phyloP scores from a whole-genome alignment of 2,797 vertebrate genomes.

The Silurus aristotelis region DNA sequence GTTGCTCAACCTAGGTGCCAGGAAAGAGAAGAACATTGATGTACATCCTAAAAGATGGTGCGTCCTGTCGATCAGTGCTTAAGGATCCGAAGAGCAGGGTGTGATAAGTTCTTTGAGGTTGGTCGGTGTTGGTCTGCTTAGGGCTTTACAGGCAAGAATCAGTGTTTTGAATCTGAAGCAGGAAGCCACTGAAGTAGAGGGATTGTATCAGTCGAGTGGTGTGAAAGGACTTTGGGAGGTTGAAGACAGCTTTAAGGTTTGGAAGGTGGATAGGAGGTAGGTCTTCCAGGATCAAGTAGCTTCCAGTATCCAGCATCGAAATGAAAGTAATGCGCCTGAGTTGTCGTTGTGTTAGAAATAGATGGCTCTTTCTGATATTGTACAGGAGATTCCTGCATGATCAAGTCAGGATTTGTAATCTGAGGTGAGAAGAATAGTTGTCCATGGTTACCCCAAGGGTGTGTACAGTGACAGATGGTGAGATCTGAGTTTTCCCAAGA shows the following conservation, averaged over 20 bases:
- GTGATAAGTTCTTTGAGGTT: background rate
- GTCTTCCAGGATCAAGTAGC: background rate
- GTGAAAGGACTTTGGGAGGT: background rate
- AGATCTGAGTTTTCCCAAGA: background rate
- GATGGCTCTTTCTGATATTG: background rate
- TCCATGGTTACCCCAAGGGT: background rate
- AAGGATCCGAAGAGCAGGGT: background rate
- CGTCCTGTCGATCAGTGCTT: background rate
- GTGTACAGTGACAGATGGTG: conserved; percentile 12
- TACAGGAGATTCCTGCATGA: background rate
- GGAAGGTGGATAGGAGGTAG: background rate
- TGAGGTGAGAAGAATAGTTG: conserved; percentile 3
- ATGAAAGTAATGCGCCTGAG: background rate
- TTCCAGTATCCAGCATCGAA: background rate
- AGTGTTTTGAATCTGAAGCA: background rate
- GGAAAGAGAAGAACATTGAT: background rate
- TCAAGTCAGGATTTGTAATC: background rate
- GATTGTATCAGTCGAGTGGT: background rate
- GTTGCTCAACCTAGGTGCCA: background rate
- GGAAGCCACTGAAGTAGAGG: too few species aligned
- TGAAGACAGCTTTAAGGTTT: background rate
- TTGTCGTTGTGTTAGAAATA: background rate
- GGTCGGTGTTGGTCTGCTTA: background rate
- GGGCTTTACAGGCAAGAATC: background rate
- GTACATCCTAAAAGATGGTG: too few species aligned